These are phyloP conservation scores for Buphagus erythrorhynchus DNA, from an alignment of 2,797 vertebrate species.

Conservation along the genomic window DNA sequence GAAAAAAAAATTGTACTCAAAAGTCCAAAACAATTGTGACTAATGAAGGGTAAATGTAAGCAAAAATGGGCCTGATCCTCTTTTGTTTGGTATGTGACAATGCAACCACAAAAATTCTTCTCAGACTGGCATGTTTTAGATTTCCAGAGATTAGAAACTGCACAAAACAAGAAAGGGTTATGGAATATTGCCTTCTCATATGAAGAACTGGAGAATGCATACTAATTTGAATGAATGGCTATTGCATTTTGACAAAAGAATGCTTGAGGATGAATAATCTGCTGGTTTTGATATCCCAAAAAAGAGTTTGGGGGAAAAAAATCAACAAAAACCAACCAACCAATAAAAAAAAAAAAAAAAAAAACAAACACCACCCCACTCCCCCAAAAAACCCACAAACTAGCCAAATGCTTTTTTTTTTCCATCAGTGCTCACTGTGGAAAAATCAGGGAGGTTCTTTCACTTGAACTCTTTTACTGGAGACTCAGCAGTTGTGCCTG, in stretches of 20 bases:
- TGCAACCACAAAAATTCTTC: not conserved
- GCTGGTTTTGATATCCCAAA: not conserved
- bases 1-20: not conserved
- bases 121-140: not conserved
- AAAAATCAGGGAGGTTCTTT: not conserved
- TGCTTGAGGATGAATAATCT: not conserved
- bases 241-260: not conserved
- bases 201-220: not conserved
- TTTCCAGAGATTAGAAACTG: not conserved
- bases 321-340: not conserved
- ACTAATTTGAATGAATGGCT: not conserved
- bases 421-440: not conserved
- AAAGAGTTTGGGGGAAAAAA: not conserved
- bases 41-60: constrained; percentile 18
- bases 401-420: not conserved
- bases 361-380: too few relatives aligned
- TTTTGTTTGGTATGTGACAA: not conserved
- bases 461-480: not conserved
- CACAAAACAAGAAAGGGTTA: not conserved
- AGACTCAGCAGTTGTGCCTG: not conserved
- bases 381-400: not conserved
- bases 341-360: not conserved
- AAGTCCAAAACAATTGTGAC: not conserved
- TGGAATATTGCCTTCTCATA: not conserved
- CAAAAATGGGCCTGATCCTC: not conserved